A percentile compares a stretch with the other conserved stretches of the same genome.
These are phyloP conservation scores for Caerostris extrusa DNA, from an alignment of 1,140 invertebrate genomes.

Conservation along the genomic window DNA sequence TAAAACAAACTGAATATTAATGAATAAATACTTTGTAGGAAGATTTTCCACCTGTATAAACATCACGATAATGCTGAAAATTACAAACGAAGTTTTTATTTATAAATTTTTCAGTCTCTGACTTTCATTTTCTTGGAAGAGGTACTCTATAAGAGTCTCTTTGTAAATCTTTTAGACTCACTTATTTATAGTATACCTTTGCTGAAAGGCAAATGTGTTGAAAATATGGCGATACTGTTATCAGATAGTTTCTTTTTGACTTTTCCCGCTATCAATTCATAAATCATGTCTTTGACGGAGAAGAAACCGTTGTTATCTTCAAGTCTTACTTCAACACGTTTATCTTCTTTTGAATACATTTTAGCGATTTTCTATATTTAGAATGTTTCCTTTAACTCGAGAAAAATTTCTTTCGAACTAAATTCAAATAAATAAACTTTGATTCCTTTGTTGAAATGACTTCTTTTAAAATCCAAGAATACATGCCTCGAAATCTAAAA, in stretches of 20 bases:
- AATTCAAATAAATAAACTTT: background rate
- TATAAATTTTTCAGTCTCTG: too few relatives aligned
- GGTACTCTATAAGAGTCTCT: background rate
- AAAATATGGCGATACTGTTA: background rate
- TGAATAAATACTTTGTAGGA: too few relatives aligned
- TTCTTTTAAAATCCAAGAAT: background rate
- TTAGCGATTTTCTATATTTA: background rate
- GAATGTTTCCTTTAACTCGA: background rate
- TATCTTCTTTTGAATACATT: background rate
- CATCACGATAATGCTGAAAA: too few relatives aligned
- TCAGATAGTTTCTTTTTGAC: constrained; percentile 8
- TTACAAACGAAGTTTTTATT: too few relatives aligned
- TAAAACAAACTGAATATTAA: too few relatives aligned
- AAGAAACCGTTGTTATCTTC: background rate
- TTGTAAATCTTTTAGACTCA: background rate
- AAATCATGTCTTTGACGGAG: background rate
- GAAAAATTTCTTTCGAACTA: background rate
- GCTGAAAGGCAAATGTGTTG: background rate
- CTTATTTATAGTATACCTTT: background rate
- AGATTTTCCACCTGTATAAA: too few relatives aligned
- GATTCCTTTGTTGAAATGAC: background rate
- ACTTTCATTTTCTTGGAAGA: too few relatives aligned
- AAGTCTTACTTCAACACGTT: background rate
- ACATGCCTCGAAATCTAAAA: too few relatives aligned
- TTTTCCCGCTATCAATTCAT: background rate